Percentiles rank a stretch among this genome's conserved stretches.
Evolutionary conservation across 2,888 invertebrate genomes (phyloP).

Genomic region (Pseudococcus longispinus): DNA sequence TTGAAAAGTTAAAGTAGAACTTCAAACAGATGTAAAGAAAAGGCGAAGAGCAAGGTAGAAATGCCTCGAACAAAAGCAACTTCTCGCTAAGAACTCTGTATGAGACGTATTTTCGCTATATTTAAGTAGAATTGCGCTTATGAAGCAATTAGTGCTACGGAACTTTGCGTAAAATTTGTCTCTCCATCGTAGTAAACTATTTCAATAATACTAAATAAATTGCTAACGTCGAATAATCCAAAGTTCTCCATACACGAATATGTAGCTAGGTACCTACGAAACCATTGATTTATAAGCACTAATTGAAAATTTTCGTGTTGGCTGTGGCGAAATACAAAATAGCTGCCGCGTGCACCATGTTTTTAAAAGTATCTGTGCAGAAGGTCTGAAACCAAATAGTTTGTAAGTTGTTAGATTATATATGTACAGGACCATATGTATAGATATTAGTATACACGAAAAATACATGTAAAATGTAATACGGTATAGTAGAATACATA

Average conservation of each 20-base stretch:
- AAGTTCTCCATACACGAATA: constrained; percentile 24
- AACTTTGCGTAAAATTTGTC: constrained; percentile 51
- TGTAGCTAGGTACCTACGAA: neutral
- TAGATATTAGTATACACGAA: too few species aligned
- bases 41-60: constrained; percentile 33
- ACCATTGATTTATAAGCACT: constrained; percentile 33
- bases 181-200: constrained; percentile 25
- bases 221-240: constrained; percentile 49
- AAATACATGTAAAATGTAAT: too few species aligned
- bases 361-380: neutral
- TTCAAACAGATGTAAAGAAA: constrained; percentile 55
- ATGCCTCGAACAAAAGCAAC: constrained; percentile 54
- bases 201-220: constrained; percentile 54
- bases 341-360: neutral
- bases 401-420: neutral
- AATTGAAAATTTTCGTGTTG: constrained; percentile 19
- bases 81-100: constrained; percentile 48
- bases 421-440: neutral
- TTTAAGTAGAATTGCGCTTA: constrained; percentile 50
- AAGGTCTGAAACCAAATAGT: neutral
- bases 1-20: constrained; percentile 48
- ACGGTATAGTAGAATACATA: too few species aligned
- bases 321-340: constrained; percentile 24
- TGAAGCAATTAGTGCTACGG: constrained; percentile 45
- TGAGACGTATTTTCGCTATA: constrained; percentile 54